Evolutionary conservation across 64 coral and sea anemone genomes (phyloP), one percentile per base, ranked within the genome.

Genomic region (Astreopora myriophthalma): DNA sequence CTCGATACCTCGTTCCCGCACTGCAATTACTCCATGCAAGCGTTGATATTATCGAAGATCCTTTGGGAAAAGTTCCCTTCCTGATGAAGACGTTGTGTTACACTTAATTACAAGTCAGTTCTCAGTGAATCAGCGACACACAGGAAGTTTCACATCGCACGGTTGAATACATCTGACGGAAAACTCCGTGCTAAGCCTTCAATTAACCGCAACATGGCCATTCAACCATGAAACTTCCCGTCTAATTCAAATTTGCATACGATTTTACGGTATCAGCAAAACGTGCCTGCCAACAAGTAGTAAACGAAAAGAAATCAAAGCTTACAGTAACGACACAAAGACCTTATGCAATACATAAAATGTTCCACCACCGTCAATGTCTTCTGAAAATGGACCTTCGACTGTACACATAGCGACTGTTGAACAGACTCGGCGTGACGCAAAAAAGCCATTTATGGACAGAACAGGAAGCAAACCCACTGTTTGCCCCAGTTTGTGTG

Each of bases 171-270:
- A 16, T 78, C 19, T 83, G 58, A 60, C 65, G 24, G 22, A 83
- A 83, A 83, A 83, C 65, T 62, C 79, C 79, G 32, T 65, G 22
- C 30, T 7, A 58, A 24, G 20, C 33, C 31, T 34, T 60, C 57
- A 20, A 65, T 14, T 64, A 32, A 37, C 17, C 52, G 19, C 33
- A 64, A 83, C 34, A 13, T 64, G 79, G 34, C 11, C 33, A 83
- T 38, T 64, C 79, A 83, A 83, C 55, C 79, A 34, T 83, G 48
- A 65, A 83, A 83, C 57, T 65, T 83, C 79, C 79, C 55, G 79
- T 64, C 32, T 3, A 9, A 6, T 8, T 8, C 9, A 24, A 37
- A 64, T 83, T 36, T 37, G 8, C 57, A 37, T 64, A 29, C 12
- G 7, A 36, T 64, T 83, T 2, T 8, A 13, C 6, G 1, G 31